Evolutionary conservation across 2,113 vertebrate species (phyloP).

Genomic region (Rynchops niger): DNA sequence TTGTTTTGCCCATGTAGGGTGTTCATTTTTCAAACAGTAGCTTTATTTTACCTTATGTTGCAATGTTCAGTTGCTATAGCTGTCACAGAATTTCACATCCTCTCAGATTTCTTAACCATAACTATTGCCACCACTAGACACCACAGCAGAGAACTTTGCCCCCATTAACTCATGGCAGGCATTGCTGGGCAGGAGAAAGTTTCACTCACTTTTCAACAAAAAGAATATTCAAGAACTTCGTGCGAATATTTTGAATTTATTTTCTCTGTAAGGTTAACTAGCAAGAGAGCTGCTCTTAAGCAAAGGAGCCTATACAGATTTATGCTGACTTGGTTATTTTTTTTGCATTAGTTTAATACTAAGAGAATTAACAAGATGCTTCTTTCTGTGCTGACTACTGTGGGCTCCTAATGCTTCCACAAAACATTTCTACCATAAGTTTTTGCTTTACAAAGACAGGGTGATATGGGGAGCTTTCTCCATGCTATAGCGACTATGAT

Average conservation of each 20-base stretch:
- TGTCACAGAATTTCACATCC: neutral
- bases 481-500: neutral
- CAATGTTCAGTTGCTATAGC: neutral
- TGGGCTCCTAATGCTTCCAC: neutral
- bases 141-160: neutral
- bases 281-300: neutral
- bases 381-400: neutral
- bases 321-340: neutral
- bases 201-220: neutral
- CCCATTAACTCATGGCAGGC: neutral
- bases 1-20: neutral
- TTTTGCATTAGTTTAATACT: neutral
- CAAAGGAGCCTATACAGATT: neutral
- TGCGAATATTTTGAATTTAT: neutral
- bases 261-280: neutral
- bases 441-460: neutral
- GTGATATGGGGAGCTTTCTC: neutral
- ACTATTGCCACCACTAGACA: neutral
- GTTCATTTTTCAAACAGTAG: neutral
- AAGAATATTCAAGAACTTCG: neutral
- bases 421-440: neutral
- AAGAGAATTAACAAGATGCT: neutral
- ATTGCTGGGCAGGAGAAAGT: neutral
- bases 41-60: neutral
- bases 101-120: neutral